Percentiles rank a stretch among this genome's conserved stretches.
Evolutionary conservation across 2,797 vertebrate genomes (phyloP).

Genomic region (Zenarchopterus dispar): DNA sequence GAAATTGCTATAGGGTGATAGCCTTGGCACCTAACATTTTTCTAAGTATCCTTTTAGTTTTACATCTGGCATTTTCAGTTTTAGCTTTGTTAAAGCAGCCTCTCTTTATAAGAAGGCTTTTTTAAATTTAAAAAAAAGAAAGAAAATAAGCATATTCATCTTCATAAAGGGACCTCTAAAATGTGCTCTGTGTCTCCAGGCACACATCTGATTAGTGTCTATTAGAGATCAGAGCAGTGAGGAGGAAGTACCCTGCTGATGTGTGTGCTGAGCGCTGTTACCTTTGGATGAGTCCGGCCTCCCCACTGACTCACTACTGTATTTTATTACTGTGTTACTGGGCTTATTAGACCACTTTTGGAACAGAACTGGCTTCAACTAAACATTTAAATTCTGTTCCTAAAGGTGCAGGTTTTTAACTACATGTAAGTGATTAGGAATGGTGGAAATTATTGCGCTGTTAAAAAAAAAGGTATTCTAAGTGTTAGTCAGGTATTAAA

Average conservation of each 20-base stretch:
- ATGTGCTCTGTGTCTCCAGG: slow-evolving; percentile 73
- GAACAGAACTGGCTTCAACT: slow-evolving; percentile 82
- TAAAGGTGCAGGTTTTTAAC: background rate
- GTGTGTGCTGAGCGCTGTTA: slow-evolving; percentile 86
- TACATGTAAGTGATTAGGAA: too few relatives aligned
- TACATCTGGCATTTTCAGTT: background rate
- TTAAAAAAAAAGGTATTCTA: too few relatives aligned
- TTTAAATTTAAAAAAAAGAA: too few relatives aligned
- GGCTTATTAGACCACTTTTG: slow-evolving; percentile 85
- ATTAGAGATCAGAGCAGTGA: slow-evolving; percentile 87
- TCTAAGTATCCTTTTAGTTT: background rate
- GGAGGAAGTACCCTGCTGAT: slow-evolving; percentile 90
- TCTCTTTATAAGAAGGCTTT: background rate
- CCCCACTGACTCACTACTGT: slow-evolving; percentile 84
- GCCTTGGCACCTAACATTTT: background rate
- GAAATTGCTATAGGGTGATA: background rate
- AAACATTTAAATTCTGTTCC: slow-evolving; percentile 66
- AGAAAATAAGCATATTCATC: background rate
- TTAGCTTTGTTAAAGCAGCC: slow-evolving; percentile 1
- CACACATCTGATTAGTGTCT: slow-evolving; percentile 89
- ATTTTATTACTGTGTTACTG: slow-evolving; percentile 84
- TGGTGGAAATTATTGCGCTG: too few relatives aligned
- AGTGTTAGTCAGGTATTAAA: too few relatives aligned
- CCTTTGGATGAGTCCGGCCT: slow-evolving; percentile 88
- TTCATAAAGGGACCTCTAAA: background rate